A percentile compares a stretch with the other conserved stretches of the same genome.
Evolutionary conservation across 2,888 invertebrate genomes (phyloP).

Genomic region (Lamellibrachia satsuma): DNA sequence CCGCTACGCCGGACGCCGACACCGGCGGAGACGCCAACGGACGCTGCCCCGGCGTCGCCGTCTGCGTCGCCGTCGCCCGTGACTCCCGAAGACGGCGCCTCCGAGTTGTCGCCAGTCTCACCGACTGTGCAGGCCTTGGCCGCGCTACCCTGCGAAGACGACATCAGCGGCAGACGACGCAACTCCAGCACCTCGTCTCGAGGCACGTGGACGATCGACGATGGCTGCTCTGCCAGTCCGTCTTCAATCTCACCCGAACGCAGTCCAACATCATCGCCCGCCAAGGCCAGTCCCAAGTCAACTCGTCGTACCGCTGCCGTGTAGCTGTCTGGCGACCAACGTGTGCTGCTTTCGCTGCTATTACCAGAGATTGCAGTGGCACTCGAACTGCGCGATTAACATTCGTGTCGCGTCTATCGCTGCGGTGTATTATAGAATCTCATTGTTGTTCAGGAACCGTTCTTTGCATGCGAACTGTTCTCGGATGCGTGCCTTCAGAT

Average conservation of each 20-base stretch:
- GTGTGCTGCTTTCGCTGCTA: background rate
- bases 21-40: background rate
- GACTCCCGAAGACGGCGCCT: background rate
- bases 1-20: background rate
- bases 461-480: background rate
- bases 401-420: background rate
- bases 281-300: background rate
- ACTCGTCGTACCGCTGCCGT: background rate
- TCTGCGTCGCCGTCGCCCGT: background rate
- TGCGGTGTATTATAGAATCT: background rate
- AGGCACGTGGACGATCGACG: constrained; percentile 5
- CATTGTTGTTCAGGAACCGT: background rate
- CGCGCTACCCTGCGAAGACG: background rate
- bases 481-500: background rate
- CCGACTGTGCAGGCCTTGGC: background rate
- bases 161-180: background rate
- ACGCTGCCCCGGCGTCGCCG: background rate
- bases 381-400: background rate
- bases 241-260: background rate
- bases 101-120: background rate
- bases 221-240: background rate
- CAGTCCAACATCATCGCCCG: background rate
- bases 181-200: background rate
- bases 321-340: background rate
- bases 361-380: background rate